Percentiles rank a stretch among this genome's conserved stretches.
phyloP scores from a whole-genome alignment of 2,888 invertebrate genomes.

The Notocelia uddmanniana region DNA sequence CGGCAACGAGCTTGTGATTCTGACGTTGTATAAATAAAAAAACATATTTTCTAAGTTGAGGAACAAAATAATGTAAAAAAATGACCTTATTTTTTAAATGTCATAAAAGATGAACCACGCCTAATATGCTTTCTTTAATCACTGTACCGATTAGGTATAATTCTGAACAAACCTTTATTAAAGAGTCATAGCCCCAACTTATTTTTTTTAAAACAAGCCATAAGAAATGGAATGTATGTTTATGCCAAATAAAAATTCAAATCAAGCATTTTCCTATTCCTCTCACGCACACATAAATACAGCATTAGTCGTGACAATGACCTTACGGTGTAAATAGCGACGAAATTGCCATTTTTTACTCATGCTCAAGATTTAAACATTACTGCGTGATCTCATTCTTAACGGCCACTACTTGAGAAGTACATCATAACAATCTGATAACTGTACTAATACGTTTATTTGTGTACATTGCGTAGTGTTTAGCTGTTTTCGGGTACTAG shows the following conservation, averaged over 20 bases:
- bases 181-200: too few species aligned
- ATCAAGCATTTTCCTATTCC: constrained; percentile 2
- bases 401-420: constrained; percentile 19
- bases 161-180: too few species aligned
- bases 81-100: too few species aligned
- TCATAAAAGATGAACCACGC: too few species aligned
- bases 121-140: too few species aligned
- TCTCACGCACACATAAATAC: constrained; percentile 11
- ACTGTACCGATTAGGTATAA: too few species aligned
- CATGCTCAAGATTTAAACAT: neutral
- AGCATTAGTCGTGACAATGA: constrained; percentile 7
- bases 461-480: neutral
- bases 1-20: too few species aligned
- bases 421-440: neutral
- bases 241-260: neutral
- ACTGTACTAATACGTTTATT: constrained; percentile 21
- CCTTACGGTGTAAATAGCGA: constrained; percentile 17
- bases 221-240: neutral
- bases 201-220: neutral
- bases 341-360: constrained; percentile 9
- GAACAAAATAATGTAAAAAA: too few species aligned
- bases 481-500: neutral
- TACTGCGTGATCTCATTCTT: constrained; percentile 17
- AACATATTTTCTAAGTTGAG: too few species aligned
- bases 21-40: too few species aligned